Evolutionary conservation across 2,113 vertebrate genomes (phyloP).

Genomic region (Sebastes schlegelii): DNA sequence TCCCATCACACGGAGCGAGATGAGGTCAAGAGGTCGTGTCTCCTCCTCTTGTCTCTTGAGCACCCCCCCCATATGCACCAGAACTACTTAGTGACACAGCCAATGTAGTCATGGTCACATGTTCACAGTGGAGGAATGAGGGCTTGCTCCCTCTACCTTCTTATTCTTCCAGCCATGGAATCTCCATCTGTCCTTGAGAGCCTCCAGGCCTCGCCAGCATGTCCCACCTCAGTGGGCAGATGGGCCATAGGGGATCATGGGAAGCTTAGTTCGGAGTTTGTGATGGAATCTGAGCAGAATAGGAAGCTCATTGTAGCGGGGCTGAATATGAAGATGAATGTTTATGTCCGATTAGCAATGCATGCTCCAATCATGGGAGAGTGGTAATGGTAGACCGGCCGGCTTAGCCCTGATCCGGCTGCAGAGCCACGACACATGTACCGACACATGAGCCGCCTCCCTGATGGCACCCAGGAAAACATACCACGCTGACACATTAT

Average conservation of each 20-base stretch:
- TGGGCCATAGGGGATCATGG: constrained; percentile 57
- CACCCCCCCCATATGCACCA: not conserved
- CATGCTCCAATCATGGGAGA: constrained; percentile 80
- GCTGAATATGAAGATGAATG: constrained; percentile 77
- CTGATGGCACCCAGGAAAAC: constrained; percentile 49
- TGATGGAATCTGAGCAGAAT: constrained; percentile 62
- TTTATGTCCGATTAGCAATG: constrained; percentile 79
- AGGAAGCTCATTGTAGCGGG: constrained; percentile 69
- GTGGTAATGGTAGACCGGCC: constrained; percentile 70
- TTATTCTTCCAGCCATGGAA: constrained; percentile 20
- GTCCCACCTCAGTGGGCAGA: constrained; percentile 53
- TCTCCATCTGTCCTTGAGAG: constrained; percentile 49
- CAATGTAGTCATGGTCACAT: not conserved
- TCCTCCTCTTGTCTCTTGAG: not conserved
- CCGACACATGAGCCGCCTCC: constrained; percentile 53
- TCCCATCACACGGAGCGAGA: not conserved
- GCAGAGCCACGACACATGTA: constrained; percentile 74
- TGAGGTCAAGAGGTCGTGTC: not conserved
- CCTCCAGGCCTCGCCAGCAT: constrained; percentile 22
- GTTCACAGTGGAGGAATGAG: not conserved
- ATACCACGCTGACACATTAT: constrained; percentile 20
- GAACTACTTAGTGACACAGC: not conserved
- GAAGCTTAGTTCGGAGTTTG: constrained; percentile 63
- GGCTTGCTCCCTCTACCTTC: constrained; percentile 1
- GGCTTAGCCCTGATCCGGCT: constrained; percentile 76